Base-by-base conservation (phyloP, 2,888 invertebrate species). In the Serrognathus titanus region DNA sequence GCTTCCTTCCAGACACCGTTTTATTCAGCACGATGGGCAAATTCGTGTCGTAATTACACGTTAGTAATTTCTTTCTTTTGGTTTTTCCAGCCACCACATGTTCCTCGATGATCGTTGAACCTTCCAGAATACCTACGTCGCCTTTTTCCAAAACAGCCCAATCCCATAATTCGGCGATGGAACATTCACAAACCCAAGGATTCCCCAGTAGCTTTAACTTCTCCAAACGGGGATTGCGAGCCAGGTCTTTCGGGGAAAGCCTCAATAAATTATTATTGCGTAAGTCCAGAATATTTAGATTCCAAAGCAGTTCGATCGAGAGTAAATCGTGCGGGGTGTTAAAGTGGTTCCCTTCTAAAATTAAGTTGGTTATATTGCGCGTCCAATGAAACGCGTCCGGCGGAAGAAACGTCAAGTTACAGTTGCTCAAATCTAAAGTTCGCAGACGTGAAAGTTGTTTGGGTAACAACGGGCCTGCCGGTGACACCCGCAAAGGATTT, bases 81-180 rank as follows among this genome's bases (percentile, higher is more conserved):
- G 80, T 82, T 16, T 84, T 85, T 57, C 86, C 85, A 0, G 84
- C 80, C 0, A 82, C 81, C 31, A 86, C 84, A 60, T 85, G 83
- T 60, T 84, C 83, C 40, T 84, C 83, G 3, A 82, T 82, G 40
- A 83, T 81, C 63, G 85, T 85, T 1, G 87, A 85, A 39, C 88
- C 88, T 12, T 86, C 80, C 37, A 88, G 78, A 31, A 87, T 81
- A 58, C 84, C 81, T 46, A 87, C 74, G 65, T 87, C 83, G 9
- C 84, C 84, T 66, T 85, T 85, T 37, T 82, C 82, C 73, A 85
- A 81, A 38, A 83, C 77, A 0, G 87, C 88, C 88, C 88, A 88
- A 65, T 86, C 83, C 88, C 88, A 88, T 79, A 87, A 83, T 55
- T 86, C 85, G 0, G 84, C 84, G 20, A 88, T 82, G 60, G 84